These are phyloP conservation scores for Oscheius myriophilus DNA, from an alignment of 2,888 invertebrate genomes.

Conservation along the genomic window DNA sequence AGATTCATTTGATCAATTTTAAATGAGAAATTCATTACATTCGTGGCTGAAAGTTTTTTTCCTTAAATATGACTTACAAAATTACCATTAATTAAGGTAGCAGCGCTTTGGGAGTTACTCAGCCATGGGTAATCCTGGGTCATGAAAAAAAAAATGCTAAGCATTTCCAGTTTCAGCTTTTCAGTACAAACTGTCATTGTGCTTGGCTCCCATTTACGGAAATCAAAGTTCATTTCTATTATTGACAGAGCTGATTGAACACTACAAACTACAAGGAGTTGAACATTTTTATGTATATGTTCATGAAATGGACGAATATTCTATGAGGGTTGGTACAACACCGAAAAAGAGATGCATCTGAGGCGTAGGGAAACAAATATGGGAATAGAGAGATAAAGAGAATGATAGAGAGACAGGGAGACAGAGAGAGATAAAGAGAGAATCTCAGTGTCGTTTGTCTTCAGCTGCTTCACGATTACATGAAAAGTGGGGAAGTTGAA, in stretches of 20 bases:
- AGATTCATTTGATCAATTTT: no score
- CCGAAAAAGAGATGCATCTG: no score
- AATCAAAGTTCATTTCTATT: constrained; percentile 14
- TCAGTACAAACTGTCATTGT: constrained; percentile 19
- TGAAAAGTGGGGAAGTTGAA: constrained; percentile 11
- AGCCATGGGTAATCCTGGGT: neutral
- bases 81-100: no score
- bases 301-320: constrained; percentile 25
- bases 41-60: no score
- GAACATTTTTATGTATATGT: constrained; percentile 30
- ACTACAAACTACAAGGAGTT: constrained; percentile 26
- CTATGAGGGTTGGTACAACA: constrained; percentile 1
- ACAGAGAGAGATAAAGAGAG: neutral
- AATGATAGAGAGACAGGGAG: no score
- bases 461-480: constrained; percentile 21
- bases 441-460: neutral
- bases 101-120: no score
- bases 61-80: no score
- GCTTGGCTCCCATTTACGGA: constrained; percentile 26
- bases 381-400: no score
- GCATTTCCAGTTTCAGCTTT: no score
- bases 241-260: constrained; percentile 25
- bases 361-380: no score
- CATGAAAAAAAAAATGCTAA: no score
- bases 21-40: no score